These are phyloP conservation scores for Illadopsis cleaveri DNA, from an alignment of 2,113 vertebrate genomes.

Conservation along the genomic window DNA sequence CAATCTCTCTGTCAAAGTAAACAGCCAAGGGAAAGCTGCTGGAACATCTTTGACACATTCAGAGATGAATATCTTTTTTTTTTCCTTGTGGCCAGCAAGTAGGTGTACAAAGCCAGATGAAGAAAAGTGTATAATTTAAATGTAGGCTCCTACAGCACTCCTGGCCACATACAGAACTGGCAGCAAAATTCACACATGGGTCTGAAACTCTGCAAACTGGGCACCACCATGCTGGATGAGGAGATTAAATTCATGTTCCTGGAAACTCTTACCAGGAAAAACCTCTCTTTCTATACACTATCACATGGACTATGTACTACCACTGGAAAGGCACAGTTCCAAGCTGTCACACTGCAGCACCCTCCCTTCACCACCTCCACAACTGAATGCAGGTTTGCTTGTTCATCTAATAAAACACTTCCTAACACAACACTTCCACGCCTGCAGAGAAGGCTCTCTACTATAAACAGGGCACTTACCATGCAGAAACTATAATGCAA, in stretches of 20 bases:
- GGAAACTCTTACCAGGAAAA: background rate
- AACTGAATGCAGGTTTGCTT: background rate
- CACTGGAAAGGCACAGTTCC: background rate
- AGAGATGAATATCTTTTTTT: background rate
- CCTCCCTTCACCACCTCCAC: background rate
- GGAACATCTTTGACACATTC: background rate
- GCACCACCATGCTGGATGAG: background rate
- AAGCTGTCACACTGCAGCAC: background rate
- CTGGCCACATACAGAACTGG: background rate
- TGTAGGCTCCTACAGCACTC: background rate
- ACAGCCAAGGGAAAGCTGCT: background rate
- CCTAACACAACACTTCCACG: background rate
- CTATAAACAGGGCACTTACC: background rate
- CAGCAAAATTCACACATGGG: background rate
- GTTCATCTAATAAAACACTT: slow-evolving; percentile 1
- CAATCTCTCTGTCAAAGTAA: background rate
- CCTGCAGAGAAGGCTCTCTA: background rate
- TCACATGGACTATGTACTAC: background rate
- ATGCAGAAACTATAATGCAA: background rate
- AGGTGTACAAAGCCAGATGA: background rate
- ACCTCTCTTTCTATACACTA: background rate
- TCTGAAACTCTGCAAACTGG: background rate
- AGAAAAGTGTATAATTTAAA: background rate
- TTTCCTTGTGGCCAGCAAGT: background rate
- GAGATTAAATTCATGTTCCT: background rate